These are phyloP conservation scores for Drosophila mulleri DNA, from an alignment of 2,888 invertebrate species.

Conservation along the genomic window DNA sequence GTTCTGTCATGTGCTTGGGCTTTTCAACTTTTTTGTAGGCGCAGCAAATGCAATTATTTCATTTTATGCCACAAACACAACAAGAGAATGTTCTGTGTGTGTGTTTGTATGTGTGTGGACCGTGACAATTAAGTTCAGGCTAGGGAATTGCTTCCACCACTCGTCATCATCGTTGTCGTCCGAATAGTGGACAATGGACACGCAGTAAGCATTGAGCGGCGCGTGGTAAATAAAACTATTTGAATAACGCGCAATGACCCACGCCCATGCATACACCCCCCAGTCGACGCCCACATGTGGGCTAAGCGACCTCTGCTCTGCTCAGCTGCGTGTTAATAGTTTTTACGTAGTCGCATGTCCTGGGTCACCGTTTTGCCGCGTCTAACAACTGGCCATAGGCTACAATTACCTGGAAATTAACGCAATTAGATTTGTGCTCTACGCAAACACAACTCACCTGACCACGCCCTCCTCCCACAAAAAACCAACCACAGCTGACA, in stretches of 20 bases:
- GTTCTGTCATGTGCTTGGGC: constrained; percentile 6
- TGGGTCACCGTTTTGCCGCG: constrained; percentile 26
- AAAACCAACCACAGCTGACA: constrained; percentile 11
- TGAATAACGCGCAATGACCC: constrained; percentile 69
- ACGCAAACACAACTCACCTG: constrained; percentile 18
- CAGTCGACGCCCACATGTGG: constrained; percentile 26
- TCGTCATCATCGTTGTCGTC: constrained; percentile 31
- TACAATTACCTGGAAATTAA: constrained; percentile 77
- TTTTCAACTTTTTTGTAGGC: constrained; percentile 56
- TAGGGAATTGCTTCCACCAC: constrained; percentile 58
- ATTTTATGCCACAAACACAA: constrained; percentile 55
- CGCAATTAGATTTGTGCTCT: constrained; percentile 68
- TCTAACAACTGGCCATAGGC: constrained; percentile 32
- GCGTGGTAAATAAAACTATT: constrained; percentile 73
- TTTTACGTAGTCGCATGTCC: constrained; percentile 65
- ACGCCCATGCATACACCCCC: constrained; percentile 17
- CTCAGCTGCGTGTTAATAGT: constrained; percentile 66
- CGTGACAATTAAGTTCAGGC: constrained; percentile 55
- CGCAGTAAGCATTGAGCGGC: constrained; percentile 54
- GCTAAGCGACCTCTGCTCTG: not conserved
- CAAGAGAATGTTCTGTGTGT: constrained; percentile 32
- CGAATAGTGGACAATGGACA: constrained; percentile 53
- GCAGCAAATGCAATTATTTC: constrained; percentile 76
- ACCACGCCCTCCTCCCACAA: constrained; percentile 14
- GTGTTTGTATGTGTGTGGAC: constrained; percentile 12